Conservation (phyloP, 2,888 invertebrate species). For the Cephalotes varians region DNA sequence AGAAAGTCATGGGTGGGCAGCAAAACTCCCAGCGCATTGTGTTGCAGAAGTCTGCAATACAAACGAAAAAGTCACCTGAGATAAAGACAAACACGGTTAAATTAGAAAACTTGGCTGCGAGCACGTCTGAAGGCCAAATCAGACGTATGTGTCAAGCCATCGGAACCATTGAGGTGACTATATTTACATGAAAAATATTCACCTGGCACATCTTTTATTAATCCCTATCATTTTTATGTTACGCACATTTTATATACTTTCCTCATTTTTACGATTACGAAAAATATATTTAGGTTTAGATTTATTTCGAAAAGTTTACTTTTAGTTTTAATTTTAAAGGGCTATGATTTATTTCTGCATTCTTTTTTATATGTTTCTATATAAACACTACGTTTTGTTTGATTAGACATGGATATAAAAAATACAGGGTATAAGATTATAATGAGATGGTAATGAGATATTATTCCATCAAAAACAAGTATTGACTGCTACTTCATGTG, state of each 20-base stretch:
- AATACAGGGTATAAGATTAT: not conserved
- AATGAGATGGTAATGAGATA: not conserved
- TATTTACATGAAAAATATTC: conserved; percentile 75
- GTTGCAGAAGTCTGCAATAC: conserved; percentile 69
- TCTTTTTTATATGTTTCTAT: conserved; percentile 10
- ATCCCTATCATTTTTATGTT: not conserved
- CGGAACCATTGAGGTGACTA: conserved; percentile 86
- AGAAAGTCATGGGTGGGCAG: conserved; percentile 70
- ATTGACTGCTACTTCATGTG: not conserved
- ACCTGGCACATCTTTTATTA: conserved; percentile 26
- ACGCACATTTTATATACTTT: not conserved
- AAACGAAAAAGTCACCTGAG: conserved; percentile 68
- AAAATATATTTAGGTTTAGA: not conserved
- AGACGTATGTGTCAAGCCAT: conserved; percentile 86
- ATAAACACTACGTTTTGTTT: not conserved
- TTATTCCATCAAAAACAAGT: not conserved
- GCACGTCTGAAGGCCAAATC: conserved; percentile 86
- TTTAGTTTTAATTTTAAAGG: not conserved
- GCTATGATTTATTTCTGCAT: not conserved
- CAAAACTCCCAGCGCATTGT: conserved; percentile 77
- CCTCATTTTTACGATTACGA: not conserved
- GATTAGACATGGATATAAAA: not conserved
- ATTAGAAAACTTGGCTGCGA: conserved; percentile 86
- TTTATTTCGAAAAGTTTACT: not conserved
- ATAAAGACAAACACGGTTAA: conserved; percentile 85